Percentiles rank a stretch among this genome's conserved stretches.
phyloP scores from a whole-genome alignment of 2,797 vertebrate species.

The Pagetopsis macropterus region DNA sequence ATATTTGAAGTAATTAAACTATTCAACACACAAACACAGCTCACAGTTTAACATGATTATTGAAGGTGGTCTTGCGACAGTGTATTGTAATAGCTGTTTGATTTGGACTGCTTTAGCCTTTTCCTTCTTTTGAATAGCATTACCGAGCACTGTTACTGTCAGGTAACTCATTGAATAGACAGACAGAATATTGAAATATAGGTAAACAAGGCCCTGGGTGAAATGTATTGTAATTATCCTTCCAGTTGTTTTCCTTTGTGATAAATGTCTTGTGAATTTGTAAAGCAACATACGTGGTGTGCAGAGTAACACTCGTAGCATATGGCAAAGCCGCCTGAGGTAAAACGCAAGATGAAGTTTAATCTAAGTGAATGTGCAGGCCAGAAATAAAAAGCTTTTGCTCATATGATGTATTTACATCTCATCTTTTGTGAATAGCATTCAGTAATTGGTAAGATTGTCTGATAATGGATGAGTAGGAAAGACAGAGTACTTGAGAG shows the following conservation, averaged over 20 bases:
- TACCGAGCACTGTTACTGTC: background rate
- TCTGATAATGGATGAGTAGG: slow-evolving; percentile 46
- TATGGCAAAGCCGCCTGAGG: slow-evolving; percentile 12
- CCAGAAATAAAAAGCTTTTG: slow-evolving; percentile 16
- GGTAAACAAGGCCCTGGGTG: background rate
- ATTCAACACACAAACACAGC: too few relatives aligned
- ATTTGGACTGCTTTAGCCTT: background rate
- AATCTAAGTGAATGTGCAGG: slow-evolving; percentile 12
- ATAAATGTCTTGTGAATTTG: slow-evolving; percentile 4
- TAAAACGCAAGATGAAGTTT: background rate
- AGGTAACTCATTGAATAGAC: background rate
- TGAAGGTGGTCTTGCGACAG: background rate
- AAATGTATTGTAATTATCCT: slow-evolving; percentile 1
- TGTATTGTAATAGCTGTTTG: background rate
- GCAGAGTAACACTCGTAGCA: background rate
- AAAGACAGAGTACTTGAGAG: slow-evolving; percentile 36
- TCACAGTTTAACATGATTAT: background rate
- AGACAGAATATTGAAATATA: background rate
- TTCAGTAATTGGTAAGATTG: slow-evolving; percentile 47
- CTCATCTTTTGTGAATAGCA: slow-evolving; percentile 44
- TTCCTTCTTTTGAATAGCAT: slow-evolving; percentile 1
- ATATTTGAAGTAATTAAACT: background rate
- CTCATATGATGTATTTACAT: slow-evolving; percentile 16
- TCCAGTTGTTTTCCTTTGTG: slow-evolving; percentile 10
- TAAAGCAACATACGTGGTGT: background rate